phyloP scores from a whole-genome alignment of 2,113 vertebrate genomes.

The Platysternon megacephalum region DNA sequence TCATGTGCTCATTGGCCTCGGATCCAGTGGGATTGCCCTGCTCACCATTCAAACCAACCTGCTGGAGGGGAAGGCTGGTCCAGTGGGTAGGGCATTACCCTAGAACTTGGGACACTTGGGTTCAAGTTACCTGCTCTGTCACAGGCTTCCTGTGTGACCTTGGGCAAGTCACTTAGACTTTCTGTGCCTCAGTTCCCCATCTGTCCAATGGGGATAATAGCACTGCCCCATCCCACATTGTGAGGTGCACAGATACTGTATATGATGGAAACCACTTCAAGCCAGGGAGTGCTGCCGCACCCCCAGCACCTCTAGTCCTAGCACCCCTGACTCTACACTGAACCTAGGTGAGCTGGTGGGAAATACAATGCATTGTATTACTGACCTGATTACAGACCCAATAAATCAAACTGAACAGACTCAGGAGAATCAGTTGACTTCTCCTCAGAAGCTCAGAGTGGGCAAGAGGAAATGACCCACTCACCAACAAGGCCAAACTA shows the following conservation, averaged over 20 bases:
- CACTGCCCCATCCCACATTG: neutral
- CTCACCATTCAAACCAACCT: neutral
- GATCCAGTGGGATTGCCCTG: neutral
- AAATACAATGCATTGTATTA: neutral
- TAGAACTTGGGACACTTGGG: neutral
- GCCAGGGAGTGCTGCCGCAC: neutral
- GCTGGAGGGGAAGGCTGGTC: neutral
- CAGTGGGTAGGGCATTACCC: neutral
- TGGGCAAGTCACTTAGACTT: neutral
- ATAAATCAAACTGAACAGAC: neutral
- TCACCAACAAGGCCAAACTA: neutral
- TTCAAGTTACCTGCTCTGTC: neutral
- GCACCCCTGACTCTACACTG: neutral
- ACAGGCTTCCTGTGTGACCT: neutral
- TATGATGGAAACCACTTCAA: neutral
- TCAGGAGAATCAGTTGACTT: neutral
- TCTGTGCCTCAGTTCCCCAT: neutral
- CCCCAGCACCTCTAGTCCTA: neutral
- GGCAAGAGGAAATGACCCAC: neutral
- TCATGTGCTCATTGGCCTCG: neutral
- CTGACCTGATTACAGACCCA: neutral
- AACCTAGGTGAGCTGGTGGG: neutral
- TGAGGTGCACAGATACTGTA: neutral
- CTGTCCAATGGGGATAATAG: neutral
- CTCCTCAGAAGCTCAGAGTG: fast-evolving